Conservation (phyloP, 2,888 invertebrate genomes). For the Drosophila borealis region DNA sequence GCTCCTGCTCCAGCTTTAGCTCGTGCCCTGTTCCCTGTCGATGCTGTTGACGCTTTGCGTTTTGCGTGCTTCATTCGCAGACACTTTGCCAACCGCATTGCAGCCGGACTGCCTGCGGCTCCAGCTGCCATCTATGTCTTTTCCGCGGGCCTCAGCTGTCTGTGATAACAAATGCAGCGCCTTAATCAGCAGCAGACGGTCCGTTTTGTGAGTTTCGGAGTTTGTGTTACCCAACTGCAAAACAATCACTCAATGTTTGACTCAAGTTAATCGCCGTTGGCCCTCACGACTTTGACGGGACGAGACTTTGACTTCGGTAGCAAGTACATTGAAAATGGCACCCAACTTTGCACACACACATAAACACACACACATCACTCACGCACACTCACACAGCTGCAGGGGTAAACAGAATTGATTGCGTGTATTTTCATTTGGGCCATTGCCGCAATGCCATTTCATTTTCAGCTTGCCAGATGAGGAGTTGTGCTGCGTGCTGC, state of each 20-base stretch:
- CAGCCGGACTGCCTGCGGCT: conserved; percentile 44
- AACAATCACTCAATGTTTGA: conserved; percentile 80
- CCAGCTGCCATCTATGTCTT: conserved; percentile 9
- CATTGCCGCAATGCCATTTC: conserved; percentile 67
- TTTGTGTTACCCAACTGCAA: conserved; percentile 47
- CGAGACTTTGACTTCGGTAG: conserved; percentile 46
- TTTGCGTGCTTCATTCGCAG: conserved; percentile 38
- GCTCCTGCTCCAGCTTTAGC: conserved; percentile 13
- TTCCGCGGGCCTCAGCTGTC: conserved; percentile 8
- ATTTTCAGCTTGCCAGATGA: conserved; percentile 51
- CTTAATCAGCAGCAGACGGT: conserved; percentile 65
- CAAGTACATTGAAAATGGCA: conserved; percentile 16
- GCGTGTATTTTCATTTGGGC: conserved; percentile 74
- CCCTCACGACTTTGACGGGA: conserved; percentile 59
- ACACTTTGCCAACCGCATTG: conserved; percentile 46
- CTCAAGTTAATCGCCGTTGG: conserved; percentile 80
- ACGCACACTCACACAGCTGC: conserved; percentile 35
- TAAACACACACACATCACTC: conserved; percentile 10
- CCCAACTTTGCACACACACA: background rate
- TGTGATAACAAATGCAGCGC: conserved; percentile 70
- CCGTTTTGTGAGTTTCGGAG: conserved; percentile 24
- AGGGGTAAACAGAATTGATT: conserved; percentile 75
- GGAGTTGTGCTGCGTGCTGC: conserved; percentile 39
- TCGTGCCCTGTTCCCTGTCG: conserved; percentile 9
- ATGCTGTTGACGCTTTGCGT: conserved; percentile 30